phyloP scores from a whole-genome alignment of 1,140 invertebrate species.

The Ditylenchus dipsaci region DNA sequence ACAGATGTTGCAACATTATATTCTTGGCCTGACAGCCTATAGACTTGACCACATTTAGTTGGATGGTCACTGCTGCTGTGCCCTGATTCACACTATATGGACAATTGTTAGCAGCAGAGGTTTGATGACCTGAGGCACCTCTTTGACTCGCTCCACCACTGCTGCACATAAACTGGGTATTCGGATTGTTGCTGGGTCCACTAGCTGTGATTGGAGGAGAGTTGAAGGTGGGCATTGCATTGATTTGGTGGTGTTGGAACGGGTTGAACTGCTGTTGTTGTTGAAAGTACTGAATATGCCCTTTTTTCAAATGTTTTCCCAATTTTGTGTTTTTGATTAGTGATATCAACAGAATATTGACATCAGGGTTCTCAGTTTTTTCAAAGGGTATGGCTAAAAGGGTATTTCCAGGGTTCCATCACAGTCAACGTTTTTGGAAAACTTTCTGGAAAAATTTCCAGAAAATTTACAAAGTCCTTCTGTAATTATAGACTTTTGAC shows the following conservation, averaged over 20 bases:
- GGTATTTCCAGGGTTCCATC: not conserved
- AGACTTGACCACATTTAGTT: constrained; percentile 5
- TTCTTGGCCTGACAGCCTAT: not conserved
- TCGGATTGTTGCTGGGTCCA: not conserved
- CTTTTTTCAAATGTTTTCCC: not conserved
- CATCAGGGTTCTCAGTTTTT: not conserved
- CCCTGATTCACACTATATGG: not conserved
- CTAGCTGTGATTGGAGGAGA: not conserved
- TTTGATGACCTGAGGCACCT: not conserved
- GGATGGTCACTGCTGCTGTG: not conserved
- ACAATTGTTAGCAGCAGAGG: not conserved
- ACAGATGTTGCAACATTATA: not conserved
- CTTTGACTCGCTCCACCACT: not conserved
- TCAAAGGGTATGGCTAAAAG: not conserved
- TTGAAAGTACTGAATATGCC: not conserved
- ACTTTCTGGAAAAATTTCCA: not conserved
- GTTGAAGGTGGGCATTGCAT: not conserved
- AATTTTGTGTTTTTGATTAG: no score
- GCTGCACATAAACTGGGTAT: not conserved
- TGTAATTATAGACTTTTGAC: no score
- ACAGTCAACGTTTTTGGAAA: not conserved
- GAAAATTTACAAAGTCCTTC: no score
- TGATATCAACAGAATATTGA: not conserved
- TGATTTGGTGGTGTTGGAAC: not conserved
- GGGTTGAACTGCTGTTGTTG: not conserved